A percentile compares a stretch with the other conserved stretches of the same genome.
These are phyloP conservation scores for Hiodon alosoides DNA, from an alignment of 2,113 vertebrate genomes.

Conservation along the genomic window DNA sequence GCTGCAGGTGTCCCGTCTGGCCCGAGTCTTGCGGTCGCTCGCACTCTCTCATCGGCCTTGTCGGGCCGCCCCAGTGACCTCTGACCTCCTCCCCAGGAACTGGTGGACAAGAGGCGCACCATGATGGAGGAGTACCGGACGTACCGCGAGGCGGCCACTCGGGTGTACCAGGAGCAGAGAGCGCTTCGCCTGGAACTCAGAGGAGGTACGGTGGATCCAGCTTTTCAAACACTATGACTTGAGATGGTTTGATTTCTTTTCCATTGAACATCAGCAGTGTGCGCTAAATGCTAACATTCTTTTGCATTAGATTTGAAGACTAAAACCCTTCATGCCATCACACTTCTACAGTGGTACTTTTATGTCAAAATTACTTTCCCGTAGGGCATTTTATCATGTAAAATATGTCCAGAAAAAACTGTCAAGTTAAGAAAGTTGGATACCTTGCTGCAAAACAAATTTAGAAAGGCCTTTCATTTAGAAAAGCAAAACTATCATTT, in stretches of 20 bases:
- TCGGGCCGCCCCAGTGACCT: neutral
- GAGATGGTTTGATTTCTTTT: no score
- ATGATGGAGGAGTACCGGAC: constrained; percentile 95
- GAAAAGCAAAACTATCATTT: no score
- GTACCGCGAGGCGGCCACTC: constrained; percentile 78
- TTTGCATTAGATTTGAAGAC: no score
- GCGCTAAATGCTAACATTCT: neutral
- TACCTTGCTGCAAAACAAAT: no score
- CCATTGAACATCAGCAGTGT: neutral
- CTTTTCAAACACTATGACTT: no score
- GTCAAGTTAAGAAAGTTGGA: no score
- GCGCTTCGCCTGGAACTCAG: constrained; percentile 80
- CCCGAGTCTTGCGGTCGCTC: neutral
- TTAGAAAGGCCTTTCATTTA: no score
- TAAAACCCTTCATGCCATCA: no score
- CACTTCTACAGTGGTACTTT: no score
- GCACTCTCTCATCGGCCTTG: neutral
- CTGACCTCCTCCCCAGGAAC: constrained; percentile 61
- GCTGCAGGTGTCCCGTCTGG: neutral
- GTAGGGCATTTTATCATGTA: no score
- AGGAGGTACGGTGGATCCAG: constrained; percentile 65
- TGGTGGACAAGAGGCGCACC: constrained; percentile 84
- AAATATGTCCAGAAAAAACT: no score
- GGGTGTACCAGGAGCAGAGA: constrained; percentile 80
- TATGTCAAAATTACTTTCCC: no score